Conservation (phyloP, 2,888 invertebrate species). For the Orthonychiurus folsomi region DNA sequence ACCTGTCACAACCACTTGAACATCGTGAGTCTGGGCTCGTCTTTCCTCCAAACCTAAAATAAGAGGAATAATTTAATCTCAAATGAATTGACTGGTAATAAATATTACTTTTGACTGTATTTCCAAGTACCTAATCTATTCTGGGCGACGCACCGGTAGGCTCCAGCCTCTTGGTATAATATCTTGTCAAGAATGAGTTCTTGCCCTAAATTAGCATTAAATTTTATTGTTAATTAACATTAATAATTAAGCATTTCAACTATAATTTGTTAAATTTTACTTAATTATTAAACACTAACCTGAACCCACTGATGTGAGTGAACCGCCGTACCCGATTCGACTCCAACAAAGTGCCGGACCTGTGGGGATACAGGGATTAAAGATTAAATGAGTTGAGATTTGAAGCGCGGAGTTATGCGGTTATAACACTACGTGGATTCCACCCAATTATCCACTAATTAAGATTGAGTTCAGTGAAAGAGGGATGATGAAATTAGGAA, state of each 20-base stretch:
- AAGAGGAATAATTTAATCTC: too few species aligned
- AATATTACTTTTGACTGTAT: too few species aligned
- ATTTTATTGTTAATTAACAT: too few species aligned
- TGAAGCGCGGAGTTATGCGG: neutral
- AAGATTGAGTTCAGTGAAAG: neutral
- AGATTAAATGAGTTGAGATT: too few species aligned
- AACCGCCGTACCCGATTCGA: constrained; percentile 45
- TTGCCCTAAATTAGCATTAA: too few species aligned
- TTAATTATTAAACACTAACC: too few species aligned
- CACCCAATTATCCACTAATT: neutral
- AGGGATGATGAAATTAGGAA: neutral
- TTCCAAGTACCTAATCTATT: too few species aligned
- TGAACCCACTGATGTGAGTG: constrained; percentile 50
- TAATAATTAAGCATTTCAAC: too few species aligned
- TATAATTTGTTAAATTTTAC: too few species aligned
- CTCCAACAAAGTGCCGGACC: constrained; percentile 52
- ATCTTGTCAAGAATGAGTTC: constrained; percentile 60
- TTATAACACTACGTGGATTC: neutral
- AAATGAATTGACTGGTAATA: too few species aligned
- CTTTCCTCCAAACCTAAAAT: constrained; percentile 44
- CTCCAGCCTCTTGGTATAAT: constrained; percentile 66
- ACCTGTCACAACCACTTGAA: constrained; percentile 49
- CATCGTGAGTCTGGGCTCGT: constrained; percentile 44
- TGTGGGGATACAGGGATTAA: too few species aligned
- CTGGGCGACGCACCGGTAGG: constrained; percentile 61